phyloP scores from a whole-genome alignment of 2,113 vertebrate species.

The Stegastes partitus region DNA sequence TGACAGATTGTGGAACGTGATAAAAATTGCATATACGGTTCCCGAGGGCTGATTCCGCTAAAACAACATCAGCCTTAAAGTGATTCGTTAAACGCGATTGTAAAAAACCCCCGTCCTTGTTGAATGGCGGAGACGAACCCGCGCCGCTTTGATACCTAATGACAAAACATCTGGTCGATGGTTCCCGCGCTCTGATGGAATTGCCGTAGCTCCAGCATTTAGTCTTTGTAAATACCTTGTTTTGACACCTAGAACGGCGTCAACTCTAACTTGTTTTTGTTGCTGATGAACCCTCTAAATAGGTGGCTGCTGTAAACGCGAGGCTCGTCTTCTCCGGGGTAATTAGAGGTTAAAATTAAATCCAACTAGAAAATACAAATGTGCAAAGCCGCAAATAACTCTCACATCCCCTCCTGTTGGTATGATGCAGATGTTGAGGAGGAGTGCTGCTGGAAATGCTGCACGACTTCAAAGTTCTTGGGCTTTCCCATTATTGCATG shows the following conservation, averaged over 20 bases:
- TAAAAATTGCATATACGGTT: constrained; percentile 58
- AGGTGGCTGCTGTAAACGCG: constrained; percentile 23
- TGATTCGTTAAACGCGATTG: constrained; percentile 61
- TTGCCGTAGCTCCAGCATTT: constrained; percentile 51
- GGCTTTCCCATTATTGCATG: neutral
- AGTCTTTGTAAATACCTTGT: constrained; percentile 72
- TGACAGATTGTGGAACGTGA: constrained; percentile 64
- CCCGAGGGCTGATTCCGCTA: constrained; percentile 57
- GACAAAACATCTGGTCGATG: constrained; percentile 78
- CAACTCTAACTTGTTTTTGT: constrained; percentile 44
- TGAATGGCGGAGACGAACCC: constrained; percentile 58
- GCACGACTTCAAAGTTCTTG: neutral
- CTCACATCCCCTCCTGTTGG: neutral
- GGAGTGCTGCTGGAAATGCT: neutral
- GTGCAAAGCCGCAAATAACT: constrained; percentile 2
- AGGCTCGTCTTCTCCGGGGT: constrained; percentile 14
- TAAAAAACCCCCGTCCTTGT: constrained; percentile 60
- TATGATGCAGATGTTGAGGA: neutral
- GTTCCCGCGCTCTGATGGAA: constrained; percentile 54
- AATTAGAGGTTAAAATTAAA: constrained; percentile 55
- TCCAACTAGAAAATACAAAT: constrained; percentile 34
- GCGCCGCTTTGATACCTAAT: constrained; percentile 60
- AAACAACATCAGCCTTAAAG: constrained; percentile 61
- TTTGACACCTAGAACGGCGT: constrained; percentile 67
- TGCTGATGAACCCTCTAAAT: constrained; percentile 46